Base-by-base conservation (phyloP, 2,888 invertebrate species). In the Apamea monoglypha region DNA sequence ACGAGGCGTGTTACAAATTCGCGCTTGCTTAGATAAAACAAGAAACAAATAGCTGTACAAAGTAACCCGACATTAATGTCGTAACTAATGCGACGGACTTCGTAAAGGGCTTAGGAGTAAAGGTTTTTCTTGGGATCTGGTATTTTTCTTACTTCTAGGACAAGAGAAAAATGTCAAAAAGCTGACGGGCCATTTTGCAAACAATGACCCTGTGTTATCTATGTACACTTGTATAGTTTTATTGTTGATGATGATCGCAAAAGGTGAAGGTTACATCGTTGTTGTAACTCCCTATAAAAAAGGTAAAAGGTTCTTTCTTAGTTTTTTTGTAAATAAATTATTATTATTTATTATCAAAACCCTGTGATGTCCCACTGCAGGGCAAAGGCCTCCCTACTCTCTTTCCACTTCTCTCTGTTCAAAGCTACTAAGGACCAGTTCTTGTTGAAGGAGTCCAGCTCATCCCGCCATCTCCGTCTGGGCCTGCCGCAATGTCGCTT, bases 41-140 rank as follows among this genome's bases (percentile, higher is more conserved):
- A 47, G 61, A 76, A 74, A 82, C 76, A 80, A 76, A 76, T 63
- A 61, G 21, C 36, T 53, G 63, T 64, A 83, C 77, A 82, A 76
- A 75, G 76, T 61, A 68, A 47, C 32, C 44, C 18, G 21, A 36
- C 76, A 47, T 56, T 69, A 82, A 63, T 14, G 32, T 32, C 76
- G 61, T 81, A 76, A 83, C 67, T 81, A 69, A 81, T 32, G 44
- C 61, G 76, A 25, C 61, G 29, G 36, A 76, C 44, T 25, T 25
- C 69, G 69, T 63, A 81, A 83, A 75, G 29, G 16, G 76, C 76
- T 80, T 47, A 76, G 21, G 21, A 29, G 16, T 21, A 3, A 75
- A 53, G 18, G 29, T 32, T 50, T 59, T 68, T 67, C n/a, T 82
- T n/a, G 7, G 47, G 4, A 50, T 56, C 16, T 77, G 56, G 29